Base-by-base conservation (phyloP, 1,140 invertebrate species). In the Trypoxylus dichotomus region DNA sequence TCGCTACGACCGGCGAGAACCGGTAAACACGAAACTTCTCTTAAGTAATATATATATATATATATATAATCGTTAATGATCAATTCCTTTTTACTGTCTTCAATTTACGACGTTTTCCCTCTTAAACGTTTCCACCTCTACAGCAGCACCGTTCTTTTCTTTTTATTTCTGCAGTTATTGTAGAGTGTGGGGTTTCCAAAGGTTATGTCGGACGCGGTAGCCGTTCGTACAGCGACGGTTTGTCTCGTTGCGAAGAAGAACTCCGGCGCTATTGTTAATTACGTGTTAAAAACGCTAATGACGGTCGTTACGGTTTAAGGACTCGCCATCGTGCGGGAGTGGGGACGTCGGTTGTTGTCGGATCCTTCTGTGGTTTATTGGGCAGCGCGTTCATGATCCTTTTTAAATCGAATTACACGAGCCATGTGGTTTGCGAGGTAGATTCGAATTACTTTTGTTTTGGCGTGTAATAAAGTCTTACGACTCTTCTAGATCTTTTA, bases 11-110 rank as follows among this genome's bases (percentile, higher is more conserved):
- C 5, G 32, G 47, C 19, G 0, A 54, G 19, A 54, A 3, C 15
- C 47, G 15, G 15, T n/a, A n/a, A 54, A 54, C 15, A 37, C 47
- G 15, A 15, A n/a, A 37, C 32, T 37, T 5, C 5, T 8, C 32
- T 37, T 8, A 37, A 37, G 32, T 37, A 37, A 37, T 5, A 37
- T 6, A 15, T 1, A 43, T n/a, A n/a, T n/a, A n/a, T n/a, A n/a
- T n/a, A n/a, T n/a, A n/a, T 54, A 54, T 54, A 54, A 54, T 54
- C 19, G 47, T 54, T 54, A 54, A 54, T 54, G 47, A 54, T 54
- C 47, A 54, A 21, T 54, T 54, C 15, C 47, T 54, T 54, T 54
- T 54, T 54, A 54, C 19, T n/a, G 15, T 19, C 2, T 13, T 54
- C 19, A 54, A 54, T n/a, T 54, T 54, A 19, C 47, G 6, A 15